Evolutionary conservation across 2,888 invertebrate genomes (phyloP), one percentile per base, ranked within the genome.

Genomic region (Drosophila conformis): DNA sequence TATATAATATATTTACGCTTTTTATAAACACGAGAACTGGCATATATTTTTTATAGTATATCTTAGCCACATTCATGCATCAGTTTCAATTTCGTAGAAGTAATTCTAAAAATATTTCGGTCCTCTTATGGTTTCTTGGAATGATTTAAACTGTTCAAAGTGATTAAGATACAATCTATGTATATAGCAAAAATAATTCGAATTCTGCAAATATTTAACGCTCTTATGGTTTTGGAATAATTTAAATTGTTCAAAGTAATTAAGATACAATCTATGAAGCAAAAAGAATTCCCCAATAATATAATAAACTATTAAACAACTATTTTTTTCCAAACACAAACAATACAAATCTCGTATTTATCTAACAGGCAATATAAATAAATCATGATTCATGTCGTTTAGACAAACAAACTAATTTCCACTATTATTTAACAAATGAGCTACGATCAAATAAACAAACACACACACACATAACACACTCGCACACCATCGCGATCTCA

Each of bases 371-470:
- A 68, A 69, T 65, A 57, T 61, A 67, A 54, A 83, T 85, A 87
- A 85, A 87, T 83, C 88, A 85, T 68, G 63, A 72, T 69, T 49
- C 70, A 49, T 85, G 83, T 87, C 85, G 56, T 31, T 56, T 54
- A 57, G 76, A 70, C 82, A 78, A 79, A 87, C 77, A 76, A 85
- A 80, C 78, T 81, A 80, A 83, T 83, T 83, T 87, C 85, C 86
- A 87, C 83, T 85, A 82, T 83, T 82, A 82, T 79, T 85, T 72
- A 82, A 88, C 83, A 83, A 83, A 88, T 85, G 83, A 85, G 66
- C 68, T 69, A 46, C 29, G 74, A 49, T 71, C 71, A 29, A 75
- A 75, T 66, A 40, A 78, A 48, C 31, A 42, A 49, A 56, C 36
- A 57, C 35, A 54, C 29, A 25, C 42, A 56, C 8, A 67, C 40